Evolutionary conservation across 2,888 invertebrate species (phyloP).

Genomic region (Unio delphinus): DNA sequence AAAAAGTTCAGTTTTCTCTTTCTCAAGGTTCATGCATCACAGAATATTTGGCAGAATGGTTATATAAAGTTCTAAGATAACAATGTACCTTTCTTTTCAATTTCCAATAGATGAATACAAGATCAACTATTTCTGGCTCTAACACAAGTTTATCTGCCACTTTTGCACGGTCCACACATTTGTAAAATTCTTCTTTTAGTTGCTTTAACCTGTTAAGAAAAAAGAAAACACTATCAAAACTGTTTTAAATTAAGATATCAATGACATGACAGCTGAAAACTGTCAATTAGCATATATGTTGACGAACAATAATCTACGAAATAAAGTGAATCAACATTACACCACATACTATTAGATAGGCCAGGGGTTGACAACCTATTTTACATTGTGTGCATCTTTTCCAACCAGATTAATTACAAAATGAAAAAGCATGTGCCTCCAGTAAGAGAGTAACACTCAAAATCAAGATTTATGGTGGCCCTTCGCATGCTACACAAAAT

Average conservation of each 20-base stretch:
- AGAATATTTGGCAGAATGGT: not conserved
- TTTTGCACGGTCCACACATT: conserved; percentile 82
- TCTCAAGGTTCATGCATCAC: not conserved
- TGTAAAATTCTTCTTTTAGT: conserved; percentile 94
- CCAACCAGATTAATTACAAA: too few species aligned
- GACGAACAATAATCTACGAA: not conserved
- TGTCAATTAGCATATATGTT: not conserved
- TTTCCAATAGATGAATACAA: conserved; percentile 97
- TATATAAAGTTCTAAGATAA: not conserved
- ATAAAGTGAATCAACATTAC: not conserved
- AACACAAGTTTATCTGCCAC: conserved; percentile 79
- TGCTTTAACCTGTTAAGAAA: conserved; percentile 80
- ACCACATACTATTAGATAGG: too few species aligned
- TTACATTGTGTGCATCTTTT: too few species aligned
- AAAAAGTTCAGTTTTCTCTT: not conserved
- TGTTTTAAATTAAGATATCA: too few species aligned
- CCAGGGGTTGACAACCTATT: too few species aligned
- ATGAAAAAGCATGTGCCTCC: too few species aligned
- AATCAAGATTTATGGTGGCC: too few species aligned
- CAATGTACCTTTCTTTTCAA: conserved; percentile 81
- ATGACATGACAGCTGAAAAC: not conserved
- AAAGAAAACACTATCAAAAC: too few species aligned
- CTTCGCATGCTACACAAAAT: too few species aligned
- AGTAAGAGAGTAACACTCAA: too few species aligned
- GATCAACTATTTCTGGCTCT: conserved; percentile 88